Conservation (phyloP, 2,113 vertebrate genomes). For the Vimba vimba region DNA sequence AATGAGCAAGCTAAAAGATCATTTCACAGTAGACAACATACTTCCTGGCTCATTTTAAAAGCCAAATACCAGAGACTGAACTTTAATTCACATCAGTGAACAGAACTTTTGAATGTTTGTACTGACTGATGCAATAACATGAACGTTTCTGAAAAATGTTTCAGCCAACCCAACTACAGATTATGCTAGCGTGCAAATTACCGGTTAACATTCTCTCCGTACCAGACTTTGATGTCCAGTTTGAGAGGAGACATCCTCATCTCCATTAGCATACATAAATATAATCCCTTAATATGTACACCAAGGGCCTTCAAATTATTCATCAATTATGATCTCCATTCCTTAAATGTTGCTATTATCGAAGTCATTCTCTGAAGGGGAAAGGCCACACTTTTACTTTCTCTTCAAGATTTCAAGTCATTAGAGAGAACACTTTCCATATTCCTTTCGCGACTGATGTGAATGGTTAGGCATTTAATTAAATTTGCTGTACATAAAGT, state of each 20-base stretch:
- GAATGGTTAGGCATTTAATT: slow-evolving; percentile 71
- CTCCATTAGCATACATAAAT: slow-evolving; percentile 58
- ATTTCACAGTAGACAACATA: too few species aligned
- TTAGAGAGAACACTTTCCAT: slow-evolving; percentile 63
- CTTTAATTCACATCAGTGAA: background rate
- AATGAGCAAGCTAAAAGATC: background rate
- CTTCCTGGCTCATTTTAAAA: background rate
- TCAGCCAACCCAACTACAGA: background rate
- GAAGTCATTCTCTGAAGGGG: slow-evolving; percentile 55
- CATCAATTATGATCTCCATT: slow-evolving; percentile 61
- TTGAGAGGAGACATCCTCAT: slow-evolving; percentile 5
- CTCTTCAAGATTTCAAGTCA: slow-evolving; percentile 56
- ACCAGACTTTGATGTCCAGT: slow-evolving; percentile 44
- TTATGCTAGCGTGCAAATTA: slow-evolving; percentile 43
- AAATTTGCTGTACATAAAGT: slow-evolving; percentile 73
- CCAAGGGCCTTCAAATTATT: slow-evolving; percentile 65
- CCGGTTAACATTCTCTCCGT: slow-evolving; percentile 54
- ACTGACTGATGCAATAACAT: slow-evolving; percentile 1
- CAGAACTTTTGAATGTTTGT: background rate
- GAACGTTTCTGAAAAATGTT: slow-evolving; percentile 2
- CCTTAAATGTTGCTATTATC: slow-evolving; percentile 53
- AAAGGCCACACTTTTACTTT: slow-evolving; percentile 31
- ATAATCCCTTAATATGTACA: slow-evolving; percentile 69
- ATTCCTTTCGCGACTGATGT: slow-evolving; percentile 48
- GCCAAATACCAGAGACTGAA: background rate